Percentiles rank a stretch among this genome's conserved stretches.
Conservation (phyloP, 2,797 vertebrate species). For the Pachyuromys duprasi region DNA sequence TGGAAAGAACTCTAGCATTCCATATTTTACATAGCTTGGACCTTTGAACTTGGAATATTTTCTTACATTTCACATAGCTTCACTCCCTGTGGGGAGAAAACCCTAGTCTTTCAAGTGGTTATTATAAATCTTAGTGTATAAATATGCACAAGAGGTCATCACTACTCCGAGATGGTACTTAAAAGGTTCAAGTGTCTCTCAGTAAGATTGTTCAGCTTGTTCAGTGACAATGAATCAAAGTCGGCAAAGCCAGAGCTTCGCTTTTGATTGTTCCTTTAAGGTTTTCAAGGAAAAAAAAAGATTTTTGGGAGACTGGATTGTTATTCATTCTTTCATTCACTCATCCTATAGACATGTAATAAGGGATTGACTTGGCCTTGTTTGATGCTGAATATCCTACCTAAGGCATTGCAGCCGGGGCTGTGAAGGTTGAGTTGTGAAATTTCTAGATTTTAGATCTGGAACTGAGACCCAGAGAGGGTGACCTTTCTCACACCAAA, state of each 20-base stretch:
- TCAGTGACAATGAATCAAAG: slow-evolving; percentile 66
- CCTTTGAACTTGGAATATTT: slow-evolving; percentile 80
- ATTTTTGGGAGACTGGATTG: neutral
- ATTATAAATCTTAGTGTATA: slow-evolving; percentile 85
- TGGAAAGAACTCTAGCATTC: slow-evolving; percentile 69
- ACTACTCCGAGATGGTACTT: slow-evolving; percentile 83
- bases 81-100: slow-evolving; percentile 66
- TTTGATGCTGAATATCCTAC: neutral
- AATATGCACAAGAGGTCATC: slow-evolving; percentile 87
- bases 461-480: neutral
- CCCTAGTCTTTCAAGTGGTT: slow-evolving; percentile 83
- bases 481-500: neutral
- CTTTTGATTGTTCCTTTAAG: slow-evolving; percentile 53
- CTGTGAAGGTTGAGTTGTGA: neutral
- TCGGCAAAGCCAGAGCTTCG: neutral
- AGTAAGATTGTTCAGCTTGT: slow-evolving; percentile 82
- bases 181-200: slow-evolving; percentile 86
- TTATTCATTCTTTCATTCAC: neutral
- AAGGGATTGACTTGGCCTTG: neutral
- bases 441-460: neutral
- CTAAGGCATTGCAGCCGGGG: neutral
- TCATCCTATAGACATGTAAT: neutral
- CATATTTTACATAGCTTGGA: slow-evolving; percentile 75
- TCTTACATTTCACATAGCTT: slow-evolving; percentile 80
- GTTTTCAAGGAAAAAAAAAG: neutral